Percentiles rank a stretch among this genome's conserved stretches.
Conservation (phyloP, 1,140 invertebrate genomes). For the Hydropsyche tenuis region DNA sequence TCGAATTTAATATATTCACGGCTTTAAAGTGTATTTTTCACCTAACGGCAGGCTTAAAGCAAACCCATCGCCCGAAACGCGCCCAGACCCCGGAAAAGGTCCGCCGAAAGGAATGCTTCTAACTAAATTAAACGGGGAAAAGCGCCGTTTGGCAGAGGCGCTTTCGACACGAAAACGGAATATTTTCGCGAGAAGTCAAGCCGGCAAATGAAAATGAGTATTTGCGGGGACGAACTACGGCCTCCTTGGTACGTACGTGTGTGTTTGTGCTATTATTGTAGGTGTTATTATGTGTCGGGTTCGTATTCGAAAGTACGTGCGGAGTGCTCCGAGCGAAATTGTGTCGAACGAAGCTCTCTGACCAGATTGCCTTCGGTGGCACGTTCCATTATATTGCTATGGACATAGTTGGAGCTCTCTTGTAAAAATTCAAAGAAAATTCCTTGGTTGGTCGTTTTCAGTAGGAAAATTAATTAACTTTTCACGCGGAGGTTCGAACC, state of each 20-base stretch:
- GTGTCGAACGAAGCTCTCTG: not conserved
- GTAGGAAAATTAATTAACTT: too few relatives aligned
- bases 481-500: too few relatives aligned
- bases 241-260: not conserved
- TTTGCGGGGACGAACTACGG: constrained; percentile 16
- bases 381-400: not conserved
- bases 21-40: too few relatives aligned
- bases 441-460: too few relatives aligned
- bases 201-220: constrained; percentile 38
- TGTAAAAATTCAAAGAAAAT: too few relatives aligned
- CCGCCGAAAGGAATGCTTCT: constrained; percentile 41
- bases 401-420: too few relatives aligned
- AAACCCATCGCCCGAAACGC: not conserved
- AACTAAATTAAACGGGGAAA: constrained; percentile 47
- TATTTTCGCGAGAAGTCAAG: not conserved
- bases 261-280: not conserved
- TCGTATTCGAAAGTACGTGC: not conserved
- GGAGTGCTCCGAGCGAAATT: not conserved
- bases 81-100: not conserved
- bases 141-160: constrained; percentile 35
- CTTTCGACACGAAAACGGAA: constrained; percentile 7
- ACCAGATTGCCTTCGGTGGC: not conserved
- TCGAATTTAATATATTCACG: too few relatives aligned
- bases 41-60: too few relatives aligned
- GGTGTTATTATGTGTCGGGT: not conserved